Base-by-base conservation (phyloP, 2,888 invertebrate genomes). In the Timema podura region DNA sequence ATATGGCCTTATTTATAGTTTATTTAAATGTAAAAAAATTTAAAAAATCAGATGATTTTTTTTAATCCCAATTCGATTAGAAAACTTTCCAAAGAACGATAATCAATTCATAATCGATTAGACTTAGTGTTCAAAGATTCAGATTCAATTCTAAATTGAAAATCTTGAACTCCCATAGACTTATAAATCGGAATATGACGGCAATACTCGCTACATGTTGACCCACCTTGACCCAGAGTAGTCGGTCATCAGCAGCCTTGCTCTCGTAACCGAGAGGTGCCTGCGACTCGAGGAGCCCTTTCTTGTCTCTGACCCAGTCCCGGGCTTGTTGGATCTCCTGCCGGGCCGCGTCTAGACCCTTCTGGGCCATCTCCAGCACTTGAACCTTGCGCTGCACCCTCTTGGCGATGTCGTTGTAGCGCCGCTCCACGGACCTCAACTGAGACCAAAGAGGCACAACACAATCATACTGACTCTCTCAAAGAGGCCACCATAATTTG, bases 381-480 rank as follows among this genome's bases (percentile, higher is more conserved):
- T 94, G 92, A 0, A 89, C 82, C 80, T 95, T 95, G 68, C 95
- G 87, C 79, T 92, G 91, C 67, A 95, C 86, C 68, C 94, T 88
- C 79, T 95, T 95, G 0, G 89, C 87, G 0, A 95, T 87, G 77
- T 96, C 95, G 73, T 90, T 91, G 77, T 93, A 91, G 73, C 93
- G 87, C 74, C 95, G 86, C 78, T 96, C 95, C 0, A 93, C 85
- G 0, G 92, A 90, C 79, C 93, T 93, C 79, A 93, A 85, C 86
- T 88, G 81, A 67, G 80, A 80, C 51, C 61, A 61, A 10, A 3
- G 76, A 70, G 44, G 16, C 15, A 59, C 59, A 6, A 54, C 15
- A 57, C 16, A 5, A 59, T 10, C 11, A 0, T 59, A 10, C 44
- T 44, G 6, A 44, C 59, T 16, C 59, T 30, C 5, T 7, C n/a